Percentiles rank a stretch among this genome's conserved stretches.
Conservation (phyloP, 2,113 vertebrate genomes). For the Neodon shergylaensis region DNA sequence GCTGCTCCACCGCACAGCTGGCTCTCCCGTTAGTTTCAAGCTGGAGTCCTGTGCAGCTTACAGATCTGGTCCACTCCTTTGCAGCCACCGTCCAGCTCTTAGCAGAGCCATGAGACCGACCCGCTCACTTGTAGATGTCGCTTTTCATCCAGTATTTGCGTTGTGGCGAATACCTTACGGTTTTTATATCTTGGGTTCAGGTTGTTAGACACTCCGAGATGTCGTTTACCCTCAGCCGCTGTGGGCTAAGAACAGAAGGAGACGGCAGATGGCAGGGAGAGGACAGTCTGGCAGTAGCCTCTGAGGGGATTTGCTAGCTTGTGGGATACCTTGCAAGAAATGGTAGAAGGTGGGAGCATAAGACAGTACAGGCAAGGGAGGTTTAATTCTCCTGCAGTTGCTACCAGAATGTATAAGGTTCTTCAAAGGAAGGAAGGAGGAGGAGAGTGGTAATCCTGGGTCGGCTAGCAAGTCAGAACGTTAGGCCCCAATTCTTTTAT, state of each 20-base stretch:
- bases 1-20: not conserved
- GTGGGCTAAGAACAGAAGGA: too few species aligned
- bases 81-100: too few species aligned
- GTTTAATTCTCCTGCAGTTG: not conserved
- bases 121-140: not conserved
- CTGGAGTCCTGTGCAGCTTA: fast-evolving
- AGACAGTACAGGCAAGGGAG: not conserved
- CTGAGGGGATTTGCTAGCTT: not conserved
- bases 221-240: not conserved
- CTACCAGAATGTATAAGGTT: not conserved
- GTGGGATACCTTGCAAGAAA: not conserved
- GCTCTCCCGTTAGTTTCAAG: not conserved
- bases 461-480: too few species aligned
- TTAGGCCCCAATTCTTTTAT: not conserved
- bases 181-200: not conserved
- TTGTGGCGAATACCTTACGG: not conserved
- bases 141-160: not conserved
- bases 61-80: not conserved
- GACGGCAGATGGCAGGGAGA: not conserved
- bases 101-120: fast-evolving
- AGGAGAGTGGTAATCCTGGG: not conserved
- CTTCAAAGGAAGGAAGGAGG: not conserved
- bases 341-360: fast-evolving
- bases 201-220: not conserved
- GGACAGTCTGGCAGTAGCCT: not conserved